These are phyloP conservation scores for Zaprionus lineosus DNA, from an alignment of 2,888 invertebrate species.

Conservation along the genomic window DNA sequence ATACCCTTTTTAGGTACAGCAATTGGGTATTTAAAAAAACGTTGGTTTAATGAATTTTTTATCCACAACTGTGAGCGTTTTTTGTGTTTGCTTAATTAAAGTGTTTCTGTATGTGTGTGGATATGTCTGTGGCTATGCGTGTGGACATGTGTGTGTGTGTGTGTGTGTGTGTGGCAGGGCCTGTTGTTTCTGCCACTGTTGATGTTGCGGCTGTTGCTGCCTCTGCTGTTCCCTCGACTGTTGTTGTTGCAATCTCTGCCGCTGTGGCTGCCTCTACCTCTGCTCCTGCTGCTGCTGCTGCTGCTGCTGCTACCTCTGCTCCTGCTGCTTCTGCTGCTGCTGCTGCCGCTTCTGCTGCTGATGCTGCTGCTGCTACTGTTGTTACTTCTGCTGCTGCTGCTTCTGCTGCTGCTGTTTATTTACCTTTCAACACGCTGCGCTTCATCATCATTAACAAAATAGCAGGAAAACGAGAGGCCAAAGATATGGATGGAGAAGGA, in stretches of 20 bases:
- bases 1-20: too few relatives aligned
- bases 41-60: conserved; percentile 69
- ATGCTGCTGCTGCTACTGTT: not conserved
- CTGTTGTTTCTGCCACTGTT: too few relatives aligned
- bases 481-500: conserved; percentile 7
- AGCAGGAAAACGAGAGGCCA: conserved; percentile 26
- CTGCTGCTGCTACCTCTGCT: conserved; percentile 59
- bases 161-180: conserved; percentile 5
- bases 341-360: conserved; percentile 48
- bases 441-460: conserved; percentile 76
- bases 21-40: too few relatives aligned
- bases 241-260: too few relatives aligned
- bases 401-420: conserved; percentile 57
- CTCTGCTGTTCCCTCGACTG: conserved; percentile 61
- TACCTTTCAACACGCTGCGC: conserved; percentile 71
- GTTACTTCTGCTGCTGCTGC: conserved; percentile 10
- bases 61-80: conserved; percentile 60
- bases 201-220: conserved; percentile 15
- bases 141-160: not conserved
- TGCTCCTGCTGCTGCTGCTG: conserved; percentile 13
- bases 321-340: conserved; percentile 29
- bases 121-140: conserved; percentile 6
- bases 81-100: conserved; percentile 73
- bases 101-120: conserved; percentile 29
- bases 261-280: too few relatives aligned